Evolutionary conservation across 2,888 invertebrate genomes (phyloP), one percentile per base, ranked within the genome.

Genomic region (Xestobium rufovillosum): DNA sequence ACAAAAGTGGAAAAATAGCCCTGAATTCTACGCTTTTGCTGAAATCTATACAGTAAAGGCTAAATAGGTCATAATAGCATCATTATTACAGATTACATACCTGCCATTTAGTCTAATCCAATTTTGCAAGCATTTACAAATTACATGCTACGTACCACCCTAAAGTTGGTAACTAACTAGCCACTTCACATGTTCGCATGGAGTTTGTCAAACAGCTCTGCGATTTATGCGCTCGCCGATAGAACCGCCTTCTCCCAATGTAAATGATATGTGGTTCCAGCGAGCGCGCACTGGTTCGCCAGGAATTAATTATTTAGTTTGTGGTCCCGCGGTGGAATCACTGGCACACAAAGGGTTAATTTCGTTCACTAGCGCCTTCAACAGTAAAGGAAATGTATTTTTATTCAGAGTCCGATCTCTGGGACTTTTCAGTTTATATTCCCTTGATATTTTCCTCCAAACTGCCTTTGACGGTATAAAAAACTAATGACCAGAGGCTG

Each of bases 301-400:
- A 14, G 19, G 16, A 14, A 31, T 11, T 26, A 31, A 31, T 15
- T 31, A 31, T 31, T 31, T 31, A 19, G n/a, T n/a, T n/a, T 10
- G 32, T 31, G 32, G 32, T 31, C 17, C 32, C 2, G 19, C 13
- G 12, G 32, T 31, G 32, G 17, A 17, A 31, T 11, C 32, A 15
- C 32, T 19, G 17, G 16, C 13, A 10, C 32, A 2, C 13, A 31
- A 31, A 17, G 32, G n/a, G n/a, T n/a, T n/a, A n/a, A n/a, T n/a
- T n/a, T n/a, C n/a, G n/a, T n/a, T n/a, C n/a, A n/a, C n/a, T n/a
- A n/a, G n/a, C n/a, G n/a, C n/a, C n/a, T n/a, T n/a, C n/a, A n/a
- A n/a, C n/a, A n/a, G n/a, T n/a, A n/a, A n/a, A n/a, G n/a, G n/a
- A n/a, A n/a, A n/a, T n/a, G n/a, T n/a, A n/a, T n/a, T n/a, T n/a